Percentiles rank a stretch among this genome's conserved stretches.
Evolutionary conservation across 1,140 invertebrate genomes (phyloP).

Genomic region (Colletes latitarsis): DNA sequence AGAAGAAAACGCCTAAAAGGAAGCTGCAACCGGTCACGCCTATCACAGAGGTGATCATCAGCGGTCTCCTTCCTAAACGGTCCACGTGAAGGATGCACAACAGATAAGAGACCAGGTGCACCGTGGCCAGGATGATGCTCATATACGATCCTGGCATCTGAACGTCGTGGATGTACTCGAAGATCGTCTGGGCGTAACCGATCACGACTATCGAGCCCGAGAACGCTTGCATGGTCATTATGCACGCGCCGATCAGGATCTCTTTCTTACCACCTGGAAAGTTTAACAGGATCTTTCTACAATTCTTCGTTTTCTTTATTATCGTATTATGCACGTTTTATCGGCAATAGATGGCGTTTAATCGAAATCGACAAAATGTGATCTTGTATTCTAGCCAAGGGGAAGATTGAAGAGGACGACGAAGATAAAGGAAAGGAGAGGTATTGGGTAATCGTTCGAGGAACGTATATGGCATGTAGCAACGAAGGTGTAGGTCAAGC

Average conservation of each 20-base stretch:
- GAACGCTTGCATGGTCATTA: slow-evolving; percentile 14
- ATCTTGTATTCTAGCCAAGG: too few relatives aligned
- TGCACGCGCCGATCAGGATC: not conserved
- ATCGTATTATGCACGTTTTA: too few relatives aligned
- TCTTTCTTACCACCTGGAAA: slow-evolving; percentile 4
- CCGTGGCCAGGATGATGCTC: not conserved
- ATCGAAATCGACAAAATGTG: too few relatives aligned
- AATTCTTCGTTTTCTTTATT: too few relatives aligned
- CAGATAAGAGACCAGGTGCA: slow-evolving; percentile 3
- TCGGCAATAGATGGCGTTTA: too few relatives aligned
- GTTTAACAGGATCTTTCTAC: not conserved
- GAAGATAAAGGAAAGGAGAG: too few relatives aligned
- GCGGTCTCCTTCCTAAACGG: slow-evolving; percentile 25
- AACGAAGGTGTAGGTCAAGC: too few relatives aligned
- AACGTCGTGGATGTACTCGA: slow-evolving; percentile 14
- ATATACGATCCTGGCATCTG: not conserved
- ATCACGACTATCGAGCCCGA: slow-evolving; percentile 28
- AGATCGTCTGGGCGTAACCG: slow-evolving; percentile 16
- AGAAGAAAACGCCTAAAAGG: slow-evolving; percentile 24
- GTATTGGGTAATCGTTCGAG: too few relatives aligned
- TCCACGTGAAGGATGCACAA: slow-evolving; percentile 16
- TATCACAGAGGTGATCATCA: slow-evolving; percentile 24
- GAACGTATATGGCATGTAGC: too few relatives aligned
- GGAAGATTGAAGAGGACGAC: too few relatives aligned
- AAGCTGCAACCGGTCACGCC: slow-evolving; percentile 17